A percentile compares a stretch with the other conserved stretches of the same genome.
Conservation (phyloP, 2,888 invertebrate species). For the Epistrophe grossulariae region DNA sequence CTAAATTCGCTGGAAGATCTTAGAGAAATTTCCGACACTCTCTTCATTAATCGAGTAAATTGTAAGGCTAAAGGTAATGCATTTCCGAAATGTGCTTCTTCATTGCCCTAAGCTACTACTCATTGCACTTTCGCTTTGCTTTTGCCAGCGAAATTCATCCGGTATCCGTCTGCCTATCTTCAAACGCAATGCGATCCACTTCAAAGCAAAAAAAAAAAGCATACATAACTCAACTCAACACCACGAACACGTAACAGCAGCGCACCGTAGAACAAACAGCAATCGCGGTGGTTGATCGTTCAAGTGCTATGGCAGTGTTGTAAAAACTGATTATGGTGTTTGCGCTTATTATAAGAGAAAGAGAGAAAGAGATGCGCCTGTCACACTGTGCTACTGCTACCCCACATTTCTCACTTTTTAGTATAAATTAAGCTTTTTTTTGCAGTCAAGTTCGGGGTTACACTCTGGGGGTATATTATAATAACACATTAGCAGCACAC, state of each 20-base stretch:
- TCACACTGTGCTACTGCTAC: conserved; percentile 42
- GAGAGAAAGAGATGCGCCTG: conserved; percentile 39
- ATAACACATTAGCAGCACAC: not conserved
- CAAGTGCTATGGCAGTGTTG: conserved; percentile 7
- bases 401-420: conserved; percentile 48
- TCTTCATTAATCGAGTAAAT: too few species aligned
- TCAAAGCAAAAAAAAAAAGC: conserved; percentile 43
- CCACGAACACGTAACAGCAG: conserved; percentile 46
- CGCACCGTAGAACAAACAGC: not conserved
- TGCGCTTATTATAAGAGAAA: not conserved
- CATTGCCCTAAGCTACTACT: not conserved
- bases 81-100: conserved; percentile 41
- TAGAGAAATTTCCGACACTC: too few species aligned
- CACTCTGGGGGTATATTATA: conserved; percentile 41
- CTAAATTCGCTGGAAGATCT: too few species aligned
- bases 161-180: conserved; percentile 44
- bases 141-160: conserved; percentile 39
- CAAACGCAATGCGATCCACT: conserved; percentile 72
- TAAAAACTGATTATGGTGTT: not conserved
- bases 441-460: conserved; percentile 48
- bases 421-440: conserved; percentile 49
- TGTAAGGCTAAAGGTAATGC: too few species aligned
- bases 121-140: conserved; percentile 25
- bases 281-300: conserved; percentile 48
- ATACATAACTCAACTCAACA: conserved; percentile 46